A percentile compares a stretch with the other conserved stretches of the same genome.
Evolutionary conservation across 2,888 invertebrate genomes (phyloP).

Genomic region (Epirrhoe alternata): DNA sequence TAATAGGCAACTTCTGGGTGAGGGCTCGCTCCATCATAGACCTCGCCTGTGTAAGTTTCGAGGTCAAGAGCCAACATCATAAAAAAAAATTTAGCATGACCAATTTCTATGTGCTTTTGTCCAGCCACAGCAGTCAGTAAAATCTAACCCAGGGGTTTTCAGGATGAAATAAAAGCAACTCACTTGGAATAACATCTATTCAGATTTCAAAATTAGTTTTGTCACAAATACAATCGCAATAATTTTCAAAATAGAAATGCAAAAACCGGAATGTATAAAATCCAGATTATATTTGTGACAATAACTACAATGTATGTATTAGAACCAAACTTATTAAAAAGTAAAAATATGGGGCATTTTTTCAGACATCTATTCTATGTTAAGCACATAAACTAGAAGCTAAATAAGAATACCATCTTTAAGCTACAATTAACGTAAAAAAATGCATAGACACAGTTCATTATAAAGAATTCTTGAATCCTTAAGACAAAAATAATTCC

Average conservation of each 20-base stretch:
- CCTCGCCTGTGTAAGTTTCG: no score
- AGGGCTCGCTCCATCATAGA: no score
- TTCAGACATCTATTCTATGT: conserved; percentile 5
- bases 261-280: conserved; percentile 57
- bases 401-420: conserved; percentile 1
- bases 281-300: conserved; percentile 45
- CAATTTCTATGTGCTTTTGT: no score
- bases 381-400: conserved; percentile 15
- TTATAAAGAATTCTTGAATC: not conserved
- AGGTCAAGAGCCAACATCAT: no score
- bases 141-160: not conserved
- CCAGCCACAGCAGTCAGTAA: no score
- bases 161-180: conserved; percentile 18
- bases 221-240: conserved; percentile 48
- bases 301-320: conserved; percentile 27
- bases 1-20: no score
- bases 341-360: conserved; percentile 26
- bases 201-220: conserved; percentile 47
- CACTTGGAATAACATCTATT: conserved; percentile 55
- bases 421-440: conserved; percentile 8
- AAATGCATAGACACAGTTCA: not conserved
- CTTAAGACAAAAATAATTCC: no score
- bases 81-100: no score
- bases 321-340: conserved; percentile 21
- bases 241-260: conserved; percentile 40